These are phyloP conservation scores for Tolypeutes matacus DNA, from an alignment of 2,797 vertebrate species.

Conservation along the genomic window DNA sequence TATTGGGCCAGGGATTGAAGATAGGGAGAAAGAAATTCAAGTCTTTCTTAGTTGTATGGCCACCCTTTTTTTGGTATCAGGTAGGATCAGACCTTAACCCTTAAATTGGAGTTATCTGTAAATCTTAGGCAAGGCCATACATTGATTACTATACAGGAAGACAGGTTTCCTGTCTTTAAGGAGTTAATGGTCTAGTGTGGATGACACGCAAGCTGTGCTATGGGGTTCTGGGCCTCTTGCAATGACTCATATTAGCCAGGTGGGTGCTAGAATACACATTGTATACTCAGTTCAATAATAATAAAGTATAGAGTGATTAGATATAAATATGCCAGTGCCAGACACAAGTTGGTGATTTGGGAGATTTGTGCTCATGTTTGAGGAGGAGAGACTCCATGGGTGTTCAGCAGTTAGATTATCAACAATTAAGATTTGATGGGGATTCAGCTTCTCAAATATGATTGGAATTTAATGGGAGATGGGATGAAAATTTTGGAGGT, in stretches of 20 bases:
- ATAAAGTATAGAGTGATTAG: neutral
- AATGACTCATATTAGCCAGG: neutral
- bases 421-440: neutral
- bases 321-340: neutral
- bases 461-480: conserved; percentile 37
- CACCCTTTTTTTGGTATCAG: neutral
- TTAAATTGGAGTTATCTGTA: conserved; percentile 2
- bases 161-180: neutral
- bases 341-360: neutral
- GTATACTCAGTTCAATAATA: neutral
- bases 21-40: neutral
- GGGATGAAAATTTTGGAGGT: neutral
- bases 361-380: neutral
- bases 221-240: neutral
- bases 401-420: neutral
- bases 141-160: neutral
- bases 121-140: neutral
- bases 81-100: conserved; percentile 21
- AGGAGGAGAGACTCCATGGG: neutral
- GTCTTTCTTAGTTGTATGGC: conserved; percentile 11
- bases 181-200: neutral
- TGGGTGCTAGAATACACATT: neutral
- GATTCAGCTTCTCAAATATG: conserved; percentile 21
- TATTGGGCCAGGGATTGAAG: neutral
- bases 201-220: neutral